Conservation (phyloP, 1,140 invertebrate genomes). For the Andrena cerasifolii region DNA sequence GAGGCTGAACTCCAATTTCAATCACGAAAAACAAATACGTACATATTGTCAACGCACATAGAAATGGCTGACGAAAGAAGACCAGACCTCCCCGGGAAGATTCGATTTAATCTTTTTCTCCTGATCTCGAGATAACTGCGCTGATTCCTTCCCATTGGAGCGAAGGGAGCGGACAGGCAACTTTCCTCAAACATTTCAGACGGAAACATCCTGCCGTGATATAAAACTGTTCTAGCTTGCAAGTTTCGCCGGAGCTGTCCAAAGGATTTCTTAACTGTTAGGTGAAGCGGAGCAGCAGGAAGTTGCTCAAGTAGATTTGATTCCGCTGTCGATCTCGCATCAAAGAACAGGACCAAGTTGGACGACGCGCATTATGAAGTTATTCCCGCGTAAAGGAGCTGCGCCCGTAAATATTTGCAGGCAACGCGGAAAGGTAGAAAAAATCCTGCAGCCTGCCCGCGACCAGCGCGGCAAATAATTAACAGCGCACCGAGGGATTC, state of each 20-base stretch:
- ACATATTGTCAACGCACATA: no score
- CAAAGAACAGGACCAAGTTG: slow-evolving; percentile 23
- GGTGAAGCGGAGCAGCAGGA: slow-evolving; percentile 35
- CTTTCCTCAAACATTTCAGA: slow-evolving; percentile 29
- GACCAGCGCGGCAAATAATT: slow-evolving; percentile 58
- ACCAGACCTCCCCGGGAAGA: background rate
- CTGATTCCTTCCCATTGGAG: background rate
- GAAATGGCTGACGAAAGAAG: background rate
- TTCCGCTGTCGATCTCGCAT: slow-evolving; percentile 50
- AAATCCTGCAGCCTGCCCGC: background rate
- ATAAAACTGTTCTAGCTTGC: slow-evolving; percentile 45
- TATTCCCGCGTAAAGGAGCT: slow-evolving; percentile 42
- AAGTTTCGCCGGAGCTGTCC: slow-evolving; percentile 35
- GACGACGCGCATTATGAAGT: slow-evolving; percentile 52
- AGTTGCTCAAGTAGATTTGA: slow-evolving; percentile 53
- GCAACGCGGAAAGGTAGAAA: no score
- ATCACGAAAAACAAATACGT: no score
- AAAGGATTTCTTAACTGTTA: slow-evolving; percentile 48
- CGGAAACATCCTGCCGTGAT: slow-evolving; percentile 48
- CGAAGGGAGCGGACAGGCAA: slow-evolving; percentile 24
- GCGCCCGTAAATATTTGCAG: slow-evolving; percentile 48
- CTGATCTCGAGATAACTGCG: no score
- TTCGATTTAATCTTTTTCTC: background rate
- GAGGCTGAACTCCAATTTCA: no score
- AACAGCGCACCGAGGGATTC: background rate